A percentile compares a stretch with the other conserved stretches of the same genome.
Conservation (phyloP, 2,113 vertebrate species). For the Nycticorax nycticorax region DNA sequence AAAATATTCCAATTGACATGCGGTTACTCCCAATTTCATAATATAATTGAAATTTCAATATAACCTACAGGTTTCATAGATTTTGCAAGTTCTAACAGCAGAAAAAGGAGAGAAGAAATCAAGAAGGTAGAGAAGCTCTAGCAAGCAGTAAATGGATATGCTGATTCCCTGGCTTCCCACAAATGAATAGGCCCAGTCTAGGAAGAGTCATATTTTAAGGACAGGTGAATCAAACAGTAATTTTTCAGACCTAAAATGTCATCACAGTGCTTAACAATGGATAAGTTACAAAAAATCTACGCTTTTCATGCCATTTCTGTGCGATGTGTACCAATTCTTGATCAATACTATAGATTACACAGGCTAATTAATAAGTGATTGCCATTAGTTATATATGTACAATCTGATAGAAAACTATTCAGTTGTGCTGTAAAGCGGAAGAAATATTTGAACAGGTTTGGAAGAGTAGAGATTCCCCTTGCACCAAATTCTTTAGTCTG, state of each 20-base stretch:
- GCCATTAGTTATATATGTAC: not conserved
- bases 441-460: not conserved
- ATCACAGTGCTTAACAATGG: not conserved
- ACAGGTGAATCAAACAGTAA: not conserved
- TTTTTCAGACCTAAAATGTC: not conserved
- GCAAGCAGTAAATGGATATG: not conserved
- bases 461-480: not conserved
- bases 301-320: not conserved
- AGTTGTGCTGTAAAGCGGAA: not conserved
- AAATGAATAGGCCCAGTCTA: not conserved
- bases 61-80: slow-evolving; percentile 18
- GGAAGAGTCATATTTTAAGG: not conserved
- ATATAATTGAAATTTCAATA: slow-evolving; percentile 5
- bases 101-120: not conserved
- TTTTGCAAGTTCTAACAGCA: not conserved
- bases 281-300: not conserved
- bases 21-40: not conserved
- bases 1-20: not conserved
- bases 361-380: not conserved
- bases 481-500: not conserved
- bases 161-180: not conserved
- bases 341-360: not conserved
- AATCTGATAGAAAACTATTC: not conserved
- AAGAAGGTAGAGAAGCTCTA: not conserved
- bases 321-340: not conserved